Percentiles rank a stretch among this genome's conserved stretches.
Conservation (phyloP, 1,140 invertebrate genomes). For the Aplysia californica region DNA sequence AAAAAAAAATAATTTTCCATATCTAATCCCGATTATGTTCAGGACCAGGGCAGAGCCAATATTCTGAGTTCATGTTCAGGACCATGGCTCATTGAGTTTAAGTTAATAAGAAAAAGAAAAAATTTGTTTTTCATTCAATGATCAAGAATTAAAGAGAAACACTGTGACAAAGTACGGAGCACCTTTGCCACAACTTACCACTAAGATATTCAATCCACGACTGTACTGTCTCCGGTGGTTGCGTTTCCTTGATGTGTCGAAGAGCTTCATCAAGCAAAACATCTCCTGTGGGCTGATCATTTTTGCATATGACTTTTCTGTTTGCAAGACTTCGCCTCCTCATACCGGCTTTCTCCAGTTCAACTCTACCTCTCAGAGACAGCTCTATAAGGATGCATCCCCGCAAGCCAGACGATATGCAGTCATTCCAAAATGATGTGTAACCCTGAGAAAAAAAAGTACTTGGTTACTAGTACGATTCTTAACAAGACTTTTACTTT, state of each 20-base stretch:
- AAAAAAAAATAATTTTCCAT: too few species aligned
- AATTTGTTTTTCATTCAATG: too few species aligned
- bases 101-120: too few species aligned
- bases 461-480: too few species aligned
- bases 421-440: slow-evolving; percentile 99
- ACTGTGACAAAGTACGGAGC: too few species aligned
- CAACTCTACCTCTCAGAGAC: slow-evolving; percentile 91
- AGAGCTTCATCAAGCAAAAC: slow-evolving; percentile 98
- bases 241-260: slow-evolving; percentile 91
- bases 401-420: slow-evolving; percentile 97
- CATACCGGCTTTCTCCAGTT: slow-evolving; percentile 97
- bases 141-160: too few species aligned
- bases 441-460: slow-evolving; percentile 82
- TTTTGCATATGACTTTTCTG: slow-evolving; percentile 79
- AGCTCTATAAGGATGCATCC: slow-evolving; percentile 99
- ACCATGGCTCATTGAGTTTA: too few species aligned
- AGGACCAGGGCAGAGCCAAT: too few species aligned
- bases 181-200: too few species aligned
- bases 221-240: slow-evolving; percentile 96
- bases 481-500: too few species aligned
- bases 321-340: slow-evolving; percentile 86
- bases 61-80: too few species aligned
- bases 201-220: slow-evolving; percentile 99
- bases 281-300: slow-evolving; percentile 95
- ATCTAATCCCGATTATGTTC: too few species aligned